These are phyloP conservation scores for Danionella dracula DNA, from an alignment of 2,797 vertebrate genomes.

Conservation along the genomic window DNA sequence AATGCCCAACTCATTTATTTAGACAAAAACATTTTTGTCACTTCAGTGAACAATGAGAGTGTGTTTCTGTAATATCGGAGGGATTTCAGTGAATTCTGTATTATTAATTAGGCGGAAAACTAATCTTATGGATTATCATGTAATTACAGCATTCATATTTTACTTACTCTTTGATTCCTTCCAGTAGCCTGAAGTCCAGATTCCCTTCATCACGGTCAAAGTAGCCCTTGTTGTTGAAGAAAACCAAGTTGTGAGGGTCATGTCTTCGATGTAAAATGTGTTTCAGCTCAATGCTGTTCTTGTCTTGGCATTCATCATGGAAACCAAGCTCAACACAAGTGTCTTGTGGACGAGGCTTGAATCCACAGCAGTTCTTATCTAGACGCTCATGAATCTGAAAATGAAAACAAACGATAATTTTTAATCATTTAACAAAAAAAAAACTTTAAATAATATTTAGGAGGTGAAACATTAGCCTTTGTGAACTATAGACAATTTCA, in stretches of 20 bases:
- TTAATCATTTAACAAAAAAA: too few relatives aligned
- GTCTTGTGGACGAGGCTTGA: constrained; percentile 84
- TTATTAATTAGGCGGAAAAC: not conserved
- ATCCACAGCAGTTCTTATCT: constrained; percentile 90
- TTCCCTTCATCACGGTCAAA: constrained; percentile 94
- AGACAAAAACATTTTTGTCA: too few relatives aligned
- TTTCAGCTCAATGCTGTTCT: constrained; percentile 65
- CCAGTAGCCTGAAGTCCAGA: constrained; percentile 86
- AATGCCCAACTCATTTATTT: too few relatives aligned
- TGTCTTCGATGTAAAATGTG: constrained; percentile 79
- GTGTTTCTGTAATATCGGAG: too few relatives aligned
- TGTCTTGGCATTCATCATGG: constrained; percentile 67
- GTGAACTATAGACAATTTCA: too few relatives aligned
- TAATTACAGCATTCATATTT: too few relatives aligned
- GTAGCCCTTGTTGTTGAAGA: constrained; percentile 84
- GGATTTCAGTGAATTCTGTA: too few relatives aligned
- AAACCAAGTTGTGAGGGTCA: constrained; percentile 78
- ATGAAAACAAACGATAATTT: not conserved
- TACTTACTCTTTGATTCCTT: constrained; percentile 93
- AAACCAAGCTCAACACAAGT: constrained; percentile 68
- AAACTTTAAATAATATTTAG: too few relatives aligned
- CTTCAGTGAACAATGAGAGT: too few relatives aligned
- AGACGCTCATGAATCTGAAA: constrained; percentile 86
- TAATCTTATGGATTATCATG: not conserved
- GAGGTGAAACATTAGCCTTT: too few relatives aligned